A percentile compares a stretch with the other conserved stretches of the same genome.
Evolutionary conservation across 2,113 vertebrate species (phyloP).

Genomic region (Nyctibius bracteatus): DNA sequence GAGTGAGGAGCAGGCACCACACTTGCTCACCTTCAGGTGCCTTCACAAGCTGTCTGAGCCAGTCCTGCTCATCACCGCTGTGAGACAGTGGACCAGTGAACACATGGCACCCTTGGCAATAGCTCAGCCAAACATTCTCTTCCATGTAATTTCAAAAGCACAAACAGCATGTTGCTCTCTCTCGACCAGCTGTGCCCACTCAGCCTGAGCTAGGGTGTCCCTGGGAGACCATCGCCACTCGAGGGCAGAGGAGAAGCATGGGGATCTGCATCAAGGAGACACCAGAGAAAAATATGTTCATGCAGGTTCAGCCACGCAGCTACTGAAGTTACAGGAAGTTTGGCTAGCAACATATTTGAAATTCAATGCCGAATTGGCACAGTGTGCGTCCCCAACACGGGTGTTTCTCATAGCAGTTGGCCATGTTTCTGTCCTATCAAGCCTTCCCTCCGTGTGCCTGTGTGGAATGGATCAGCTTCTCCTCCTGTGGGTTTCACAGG

Average conservation of each 20-base stretch:
- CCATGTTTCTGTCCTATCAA: neutral
- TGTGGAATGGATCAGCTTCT: neutral
- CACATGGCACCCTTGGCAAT: rapidly evolving
- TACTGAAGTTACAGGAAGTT: neutral
- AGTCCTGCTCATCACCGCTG: neutral
- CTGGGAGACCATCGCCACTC: rapidly evolving
- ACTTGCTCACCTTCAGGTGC: neutral
- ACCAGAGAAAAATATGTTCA: neutral
- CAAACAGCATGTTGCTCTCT: neutral
- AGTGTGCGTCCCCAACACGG: neutral
- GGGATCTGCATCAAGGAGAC: neutral
- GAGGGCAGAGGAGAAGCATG: too few relatives aligned
- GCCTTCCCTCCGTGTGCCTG: rapidly evolving
- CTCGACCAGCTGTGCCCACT: rapidly evolving
- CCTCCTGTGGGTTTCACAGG: neutral
- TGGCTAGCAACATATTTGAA: neutral
- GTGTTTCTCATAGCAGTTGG: neutral
- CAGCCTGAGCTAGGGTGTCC: neutral
- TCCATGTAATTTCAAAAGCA: rapidly evolving
- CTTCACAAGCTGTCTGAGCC: neutral
- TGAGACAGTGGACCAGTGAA: neutral
- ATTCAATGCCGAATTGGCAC: neutral
- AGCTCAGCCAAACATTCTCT: neutral
- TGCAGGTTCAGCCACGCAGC: neutral
- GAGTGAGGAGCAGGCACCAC: neutral